phyloP scores from a whole-genome alignment of 2,888 invertebrate species.

The Acleris emargana region DNA sequence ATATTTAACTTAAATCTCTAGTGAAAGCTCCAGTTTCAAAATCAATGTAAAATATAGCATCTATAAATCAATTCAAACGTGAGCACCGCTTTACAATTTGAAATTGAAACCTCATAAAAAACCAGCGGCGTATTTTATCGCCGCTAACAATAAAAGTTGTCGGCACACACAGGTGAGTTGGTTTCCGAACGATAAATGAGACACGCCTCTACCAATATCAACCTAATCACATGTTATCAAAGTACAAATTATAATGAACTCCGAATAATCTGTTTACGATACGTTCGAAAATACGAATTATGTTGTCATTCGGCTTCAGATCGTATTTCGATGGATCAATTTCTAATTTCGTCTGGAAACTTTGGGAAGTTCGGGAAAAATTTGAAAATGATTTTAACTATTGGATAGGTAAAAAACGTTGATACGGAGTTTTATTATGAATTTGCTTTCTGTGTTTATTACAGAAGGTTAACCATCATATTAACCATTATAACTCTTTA shows the following conservation, averaged over 20 bases:
- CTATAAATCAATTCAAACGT: constrained; percentile 1
- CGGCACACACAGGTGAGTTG: constrained; percentile 30
- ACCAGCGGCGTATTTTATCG: constrained; percentile 29
- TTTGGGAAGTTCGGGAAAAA: constrained; percentile 2
- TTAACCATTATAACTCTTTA: too few relatives aligned
- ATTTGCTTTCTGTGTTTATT: too few relatives aligned
- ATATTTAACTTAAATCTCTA: too few relatives aligned
- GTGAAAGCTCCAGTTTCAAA: too few relatives aligned
- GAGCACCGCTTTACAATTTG: constrained; percentile 26
- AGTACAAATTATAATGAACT: background rate
- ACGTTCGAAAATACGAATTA: constrained; percentile 30
- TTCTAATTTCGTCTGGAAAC: constrained; percentile 2
- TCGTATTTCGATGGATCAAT: constrained; percentile 19
- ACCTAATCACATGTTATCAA: background rate
- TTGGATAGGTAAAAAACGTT: too few relatives aligned
- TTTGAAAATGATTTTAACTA: background rate
- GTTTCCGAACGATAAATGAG: constrained; percentile 19
- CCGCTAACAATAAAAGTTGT: constrained; percentile 31
- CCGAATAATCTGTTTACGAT: constrained; percentile 16
- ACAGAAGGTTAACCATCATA: too few relatives aligned
- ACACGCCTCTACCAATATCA: background rate
- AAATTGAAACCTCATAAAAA: constrained; percentile 29
- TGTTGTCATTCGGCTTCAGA: constrained; percentile 22
- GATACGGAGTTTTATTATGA: too few relatives aligned
- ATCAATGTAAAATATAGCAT: background rate